Base-by-base conservation (phyloP, 2,113 vertebrate species). In the Oryzias curvinotus region DNA sequence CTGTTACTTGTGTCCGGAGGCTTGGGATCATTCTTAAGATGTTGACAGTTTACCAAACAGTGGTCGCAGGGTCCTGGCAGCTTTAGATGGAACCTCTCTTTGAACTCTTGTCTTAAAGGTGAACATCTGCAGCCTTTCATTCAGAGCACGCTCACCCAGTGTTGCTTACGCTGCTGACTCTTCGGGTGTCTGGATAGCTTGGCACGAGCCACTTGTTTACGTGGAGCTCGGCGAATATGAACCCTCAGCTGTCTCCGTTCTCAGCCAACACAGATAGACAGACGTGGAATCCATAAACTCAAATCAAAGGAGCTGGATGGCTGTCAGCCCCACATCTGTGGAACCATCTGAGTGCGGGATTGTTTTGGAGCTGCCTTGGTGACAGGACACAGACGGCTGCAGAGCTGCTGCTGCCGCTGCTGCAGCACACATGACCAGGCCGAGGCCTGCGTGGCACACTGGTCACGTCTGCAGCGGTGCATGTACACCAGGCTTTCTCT, bases 291-390 rank as follows among this genome's bases (percentile, higher is more conserved):
- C 66, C 65, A 53, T 52, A 83, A 83, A 84, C 78, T 77, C 65
- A 67, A 77, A 73, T 83, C 80, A 84, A 76, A 84, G 80, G n/a
- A 59, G 30, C 57, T 64, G 75, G 73, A 73, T 82, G 67, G 46
- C 73, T 53, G 78, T 84, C 82, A 60, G 71, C 59, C 61, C 21
- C 78, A 76, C 85, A 85, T 89, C 77, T 84, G 75, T 54, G 52
- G 75, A 82, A 71, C 73, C 76, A 81, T 86, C 85, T 77, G 70
- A 75, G 63, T 64, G 70, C 5, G 25, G 81, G 61, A 68, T 57
- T 71, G 80, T 85, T 83, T 77, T 21, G 18, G 65, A 82, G 83
- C 73, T 3, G 16, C 41, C 63, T 71, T 30, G 4, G 59, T 77
- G 78, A 80, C 80, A 82, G 73, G 50, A 70, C 57, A 26, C 64